Percentiles rank a stretch among this genome's conserved stretches.
These are phyloP conservation scores for Phalacrocorax aristotelis DNA, from an alignment of 2,113 vertebrate species.

Conservation along the genomic window DNA sequence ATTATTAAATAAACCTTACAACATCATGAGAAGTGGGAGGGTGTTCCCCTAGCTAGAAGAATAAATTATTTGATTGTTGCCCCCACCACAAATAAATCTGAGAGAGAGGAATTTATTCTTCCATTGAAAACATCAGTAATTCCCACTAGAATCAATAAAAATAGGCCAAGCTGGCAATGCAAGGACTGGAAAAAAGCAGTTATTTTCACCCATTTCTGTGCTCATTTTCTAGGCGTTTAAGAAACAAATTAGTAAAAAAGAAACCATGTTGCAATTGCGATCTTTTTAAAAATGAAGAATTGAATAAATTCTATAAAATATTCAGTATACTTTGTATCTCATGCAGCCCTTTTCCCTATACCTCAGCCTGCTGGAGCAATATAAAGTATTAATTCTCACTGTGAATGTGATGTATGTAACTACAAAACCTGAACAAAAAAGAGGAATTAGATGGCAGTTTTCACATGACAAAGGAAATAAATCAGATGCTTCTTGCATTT, in stretches of 20 bases:
- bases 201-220: neutral
- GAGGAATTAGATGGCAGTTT: neutral
- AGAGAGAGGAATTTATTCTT: slow-evolving; percentile 14
- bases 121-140: neutral
- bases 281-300: neutral
- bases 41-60: neutral
- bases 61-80: neutral
- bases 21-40: neutral
- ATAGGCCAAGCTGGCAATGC: neutral
- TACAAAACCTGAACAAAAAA: neutral
- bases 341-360: neutral
- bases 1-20: neutral
- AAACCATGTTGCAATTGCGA: neutral
- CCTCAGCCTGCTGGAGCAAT: neutral
- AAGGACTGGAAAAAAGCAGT: neutral
- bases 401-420: neutral
- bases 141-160: slow-evolving; percentile 2
- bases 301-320: neutral
- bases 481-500: neutral
- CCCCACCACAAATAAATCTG: neutral
- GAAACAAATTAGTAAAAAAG: neutral
- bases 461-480: neutral
- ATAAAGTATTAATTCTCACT: neutral
- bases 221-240: neutral
- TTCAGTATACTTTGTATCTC: neutral